A percentile compares a stretch with the other conserved stretches of the same genome.
Conservation (phyloP, 2,797 vertebrate genomes). For the Girardinus metallicus region DNA sequence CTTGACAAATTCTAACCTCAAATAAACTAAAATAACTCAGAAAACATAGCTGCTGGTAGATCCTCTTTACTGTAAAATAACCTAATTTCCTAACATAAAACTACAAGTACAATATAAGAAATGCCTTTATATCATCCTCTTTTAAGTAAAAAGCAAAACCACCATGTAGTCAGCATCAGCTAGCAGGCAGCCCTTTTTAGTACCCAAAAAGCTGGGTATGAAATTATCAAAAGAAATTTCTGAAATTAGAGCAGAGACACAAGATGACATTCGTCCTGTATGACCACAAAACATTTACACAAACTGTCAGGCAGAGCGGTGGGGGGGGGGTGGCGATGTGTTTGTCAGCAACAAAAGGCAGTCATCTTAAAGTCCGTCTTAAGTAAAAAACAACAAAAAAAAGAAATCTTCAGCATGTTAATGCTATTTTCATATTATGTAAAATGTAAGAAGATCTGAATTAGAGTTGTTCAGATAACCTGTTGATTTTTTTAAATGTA, state of each 20-base stretch:
- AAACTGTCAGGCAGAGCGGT: background rate
- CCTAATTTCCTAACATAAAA: background rate
- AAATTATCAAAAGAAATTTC: background rate
- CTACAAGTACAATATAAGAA: background rate
- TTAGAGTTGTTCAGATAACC: background rate
- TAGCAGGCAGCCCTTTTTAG: background rate
- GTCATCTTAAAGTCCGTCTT: background rate
- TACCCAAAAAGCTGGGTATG: background rate
- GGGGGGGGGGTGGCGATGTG: background rate
- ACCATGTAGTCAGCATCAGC: background rate
- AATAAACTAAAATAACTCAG: background rate
- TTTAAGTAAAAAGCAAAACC: background rate
- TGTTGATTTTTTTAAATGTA: background rate
- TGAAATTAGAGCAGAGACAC: background rate
- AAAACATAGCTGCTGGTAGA: background rate
- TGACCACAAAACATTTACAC: background rate
- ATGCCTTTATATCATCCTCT: background rate
- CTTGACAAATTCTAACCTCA: background rate
- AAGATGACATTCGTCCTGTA: background rate
- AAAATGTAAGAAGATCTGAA: background rate
- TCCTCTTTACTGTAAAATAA: background rate
- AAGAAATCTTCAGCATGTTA: background rate
- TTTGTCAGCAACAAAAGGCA: background rate
- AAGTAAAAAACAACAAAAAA: rapidly evolving
- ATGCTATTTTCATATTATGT: background rate